Evolutionary conservation across 1,140 invertebrate genomes (phyloP), one percentile per base, ranked within the genome.

Genomic region (Laupala kohalensis): DNA sequence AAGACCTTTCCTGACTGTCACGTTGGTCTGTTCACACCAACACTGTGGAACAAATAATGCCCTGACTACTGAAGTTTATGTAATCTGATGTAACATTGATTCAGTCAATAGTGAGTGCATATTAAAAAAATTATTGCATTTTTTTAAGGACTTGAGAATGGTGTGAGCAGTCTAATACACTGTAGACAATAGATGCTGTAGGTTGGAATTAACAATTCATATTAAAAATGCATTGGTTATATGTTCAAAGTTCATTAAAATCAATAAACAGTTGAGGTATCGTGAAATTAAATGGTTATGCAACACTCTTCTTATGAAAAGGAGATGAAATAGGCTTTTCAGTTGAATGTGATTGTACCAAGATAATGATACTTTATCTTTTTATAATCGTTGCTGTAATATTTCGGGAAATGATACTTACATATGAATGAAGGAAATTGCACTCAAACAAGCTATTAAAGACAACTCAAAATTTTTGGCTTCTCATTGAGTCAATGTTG

Each of bases 11-110:
- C 64, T 25, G 25, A 24, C 64, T 65, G 25, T 65, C 64, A 9
- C 23, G 64, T 65, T 65, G 64, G 64, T 65, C 67, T 37, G 67
- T 68, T 68, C 67, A 68, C 67, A 37, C 27, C 67, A 68, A 68
- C 37, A 29, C 67, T 29, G 25, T 68, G 67, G 67, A 29, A 68
- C 67, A 68, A 53, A 68, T 68, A 23, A 68, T 29, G 15, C 67
- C 23, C 28, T 23, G 28, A 68, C 67, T 68, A n/a, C 29, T 5
- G 26, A 25, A 27, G 9, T 65, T 65, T 25, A 65, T n/a, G 29
- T 23, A 27, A 29, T 68, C 67, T 23, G 24, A 27, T 29, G 27
- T 29, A 68, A 30, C 25, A 65, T 65, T 65, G n/a, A 65, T 65
- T 19, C 13, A 65, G 9, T n/a, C 64, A 24, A 23, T 68, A 68